Conservation (phyloP, 2,797 vertebrate species). For the Sebastes umbrosus region DNA sequence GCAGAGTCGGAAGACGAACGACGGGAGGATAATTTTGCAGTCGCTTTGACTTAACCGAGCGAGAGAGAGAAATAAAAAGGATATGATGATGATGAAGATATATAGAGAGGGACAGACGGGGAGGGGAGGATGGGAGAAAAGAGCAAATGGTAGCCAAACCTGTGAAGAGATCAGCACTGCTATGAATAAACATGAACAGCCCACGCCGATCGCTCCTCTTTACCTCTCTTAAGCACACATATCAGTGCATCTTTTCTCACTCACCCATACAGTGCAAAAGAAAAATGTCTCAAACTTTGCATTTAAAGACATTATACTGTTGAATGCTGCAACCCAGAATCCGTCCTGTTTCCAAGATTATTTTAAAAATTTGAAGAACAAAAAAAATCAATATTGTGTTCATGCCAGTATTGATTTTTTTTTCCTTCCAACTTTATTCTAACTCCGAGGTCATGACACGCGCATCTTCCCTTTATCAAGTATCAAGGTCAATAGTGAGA, state of each 20-base stretch:
- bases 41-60: not conserved
- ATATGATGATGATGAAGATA: slow-evolving; percentile 1
- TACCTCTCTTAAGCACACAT: slow-evolving; percentile 53
- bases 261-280: not conserved
- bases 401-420: not conserved
- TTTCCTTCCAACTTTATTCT: slow-evolving; percentile 11
- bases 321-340: not conserved
- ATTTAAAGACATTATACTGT: too few species aligned
- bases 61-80: slow-evolving; percentile 12
- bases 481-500: slow-evolving; percentile 51
- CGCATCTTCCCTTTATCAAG: slow-evolving; percentile 16
- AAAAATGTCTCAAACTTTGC: not conserved
- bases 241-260: not conserved
- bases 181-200: slow-evolving; percentile 81
- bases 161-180: slow-evolving; percentile 65
- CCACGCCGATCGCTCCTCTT: slow-evolving; percentile 59
- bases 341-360: not conserved
- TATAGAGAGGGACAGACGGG: not conserved
- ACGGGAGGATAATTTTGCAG: not conserved
- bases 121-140: slow-evolving; percentile 27
- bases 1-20: slow-evolving; percentile 2
- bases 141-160: slow-evolving; percentile 60
- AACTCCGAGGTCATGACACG: slow-evolving; percentile 27
- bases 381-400: slow-evolving; percentile 13
- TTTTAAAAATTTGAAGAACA: not conserved